Evolutionary conservation across 2,888 invertebrate genomes (phyloP), one percentile per base, ranked within the genome.

Genomic region (Cancer borealis): DNA sequence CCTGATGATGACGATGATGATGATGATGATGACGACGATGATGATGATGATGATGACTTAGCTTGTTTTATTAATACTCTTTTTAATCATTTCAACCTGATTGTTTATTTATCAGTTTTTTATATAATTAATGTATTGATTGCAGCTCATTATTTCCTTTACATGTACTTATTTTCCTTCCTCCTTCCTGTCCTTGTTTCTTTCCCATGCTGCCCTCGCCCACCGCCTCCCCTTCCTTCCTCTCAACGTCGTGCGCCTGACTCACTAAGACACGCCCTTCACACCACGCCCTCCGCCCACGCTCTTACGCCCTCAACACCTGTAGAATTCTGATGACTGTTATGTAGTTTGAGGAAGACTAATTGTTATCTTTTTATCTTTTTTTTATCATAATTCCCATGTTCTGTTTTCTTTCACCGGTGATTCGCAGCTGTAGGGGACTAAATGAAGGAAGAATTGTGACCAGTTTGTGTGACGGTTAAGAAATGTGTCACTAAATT

Each of bases 131-230:
- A 79, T 3, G 30, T 6, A 79, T 79, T 79, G 12, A 79, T 79
- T 79, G 79, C 79, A 26, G 12, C 79, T 79, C 79, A 79, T 79
- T 79, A 79, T 79, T 79, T 79, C 10, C 79, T 30, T 79, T 79
- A 30, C n/a, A n/a, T 73, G n/a, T 79, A 12, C 14, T 79, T 30
- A 12, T 79, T 73, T 26, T 12, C 12, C 30, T 79, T 6, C 79
- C 79, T 30, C 26, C 30, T 30, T n/a, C 66, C 54, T 54, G 54
- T 54, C 14, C 14, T 54, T 54, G 54, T 17, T 54, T 12, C 14
- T 54, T 39, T 39, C 39, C 39, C 39, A 39, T 39, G 39, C 39
- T 39, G 39, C 39, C 39, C 39, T 2, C 39, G 39, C 39, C 39
- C 39, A n/a, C 39, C 39, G 39, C 39, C 39, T 2, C 39, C 39